Base-by-base conservation (phyloP, 2,797 vertebrate genomes). In the Myripristis murdjan region DNA sequence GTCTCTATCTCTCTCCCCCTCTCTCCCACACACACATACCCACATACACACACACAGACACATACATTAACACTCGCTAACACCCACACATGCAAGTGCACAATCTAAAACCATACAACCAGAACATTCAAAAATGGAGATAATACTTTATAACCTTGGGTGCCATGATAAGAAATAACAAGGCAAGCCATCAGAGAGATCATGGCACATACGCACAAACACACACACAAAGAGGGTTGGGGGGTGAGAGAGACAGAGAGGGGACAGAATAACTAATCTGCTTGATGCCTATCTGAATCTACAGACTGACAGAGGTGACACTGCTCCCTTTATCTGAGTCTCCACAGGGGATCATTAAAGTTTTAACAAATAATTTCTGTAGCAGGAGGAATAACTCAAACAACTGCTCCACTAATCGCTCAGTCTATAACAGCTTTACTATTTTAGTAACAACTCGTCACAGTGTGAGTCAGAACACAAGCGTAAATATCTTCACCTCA, bases 291-390 rank as follows among this genome's bases (percentile, higher is more conserved):
- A 6, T 28, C 47, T 23, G 9, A 12, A 12, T 4, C 5, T 22
- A 9, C 24, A 31, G 33, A 35, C 33, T 8, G 7, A 35, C 33
- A 35, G 33, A 8, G 33, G 33, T 10, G 8, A 35, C 33, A 35
- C 33, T 35, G 33, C 7, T 35, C 33, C 8, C 33, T 35, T 35
- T 10, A 35, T 8, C 33, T 1, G 1, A 59, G 53, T 60, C 47
- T n/a, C 28, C 28, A 12, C 8, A 9, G 41, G 28, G 22, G 46
- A 33, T 61, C 49, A 55, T 66, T 41, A 53, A 66, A 53, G 26
- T 65, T 44, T 73, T 20, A 22, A 6, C 20, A 23, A 11, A 67
- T 49, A 31, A 31, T 7, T n/a, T n/a, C n/a, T n/a, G n/a, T n/a
- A n/a, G n/a, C n/a, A 43, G 54, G 37, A 14, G 61, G 28, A 31